A percentile compares a stretch with the other conserved stretches of the same genome.
Evolutionary conservation across 2,797 vertebrate species (phyloP).

Genomic region (Phalloptychus januarius): DNA sequence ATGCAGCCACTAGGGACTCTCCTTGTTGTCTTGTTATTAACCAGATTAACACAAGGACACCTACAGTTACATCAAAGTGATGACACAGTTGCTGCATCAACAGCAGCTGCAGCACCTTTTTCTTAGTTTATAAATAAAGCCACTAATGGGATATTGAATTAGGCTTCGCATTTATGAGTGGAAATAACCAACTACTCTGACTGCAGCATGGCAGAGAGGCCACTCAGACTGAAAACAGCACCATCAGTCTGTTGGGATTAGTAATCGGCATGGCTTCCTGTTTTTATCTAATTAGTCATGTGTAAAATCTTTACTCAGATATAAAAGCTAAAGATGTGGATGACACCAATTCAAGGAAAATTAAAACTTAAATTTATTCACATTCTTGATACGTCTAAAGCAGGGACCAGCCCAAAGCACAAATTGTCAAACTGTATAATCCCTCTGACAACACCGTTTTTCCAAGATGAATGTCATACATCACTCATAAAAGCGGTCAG

Average conservation of each 20-base stretch:
- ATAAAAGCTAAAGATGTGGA: conserved; percentile 6
- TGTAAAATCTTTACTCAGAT: conserved; percentile 13
- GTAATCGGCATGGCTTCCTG: neutral
- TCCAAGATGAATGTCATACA: conserved; percentile 3
- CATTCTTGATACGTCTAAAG: neutral
- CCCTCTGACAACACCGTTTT: conserved; percentile 6
- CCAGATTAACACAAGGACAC: neutral
- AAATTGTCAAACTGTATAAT: conserved; percentile 4
- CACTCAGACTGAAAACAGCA: conserved; percentile 21
- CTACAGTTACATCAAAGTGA: conserved; percentile 6
- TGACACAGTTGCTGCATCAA: conserved; percentile 12
- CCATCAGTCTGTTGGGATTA: conserved; percentile 12
- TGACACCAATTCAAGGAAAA: conserved; percentile 14
- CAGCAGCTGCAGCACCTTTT: neutral
- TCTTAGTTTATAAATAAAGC: conserved; percentile 21
- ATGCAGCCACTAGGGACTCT: conserved; percentile 2
- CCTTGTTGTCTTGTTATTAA: conserved; percentile 4
- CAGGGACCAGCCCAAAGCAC: neutral
- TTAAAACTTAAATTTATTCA: neutral
- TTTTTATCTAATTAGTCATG: conserved; percentile 16
- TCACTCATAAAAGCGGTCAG: conserved; percentile 38
- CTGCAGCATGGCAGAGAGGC: conserved; percentile 18
- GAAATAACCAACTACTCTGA: conserved; percentile 45
- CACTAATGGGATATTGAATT: conserved; percentile 44
- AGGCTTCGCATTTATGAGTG: conserved; percentile 31